phyloP scores from a whole-genome alignment of 2,888 invertebrate species.

The Folsomia manolachei region DNA sequence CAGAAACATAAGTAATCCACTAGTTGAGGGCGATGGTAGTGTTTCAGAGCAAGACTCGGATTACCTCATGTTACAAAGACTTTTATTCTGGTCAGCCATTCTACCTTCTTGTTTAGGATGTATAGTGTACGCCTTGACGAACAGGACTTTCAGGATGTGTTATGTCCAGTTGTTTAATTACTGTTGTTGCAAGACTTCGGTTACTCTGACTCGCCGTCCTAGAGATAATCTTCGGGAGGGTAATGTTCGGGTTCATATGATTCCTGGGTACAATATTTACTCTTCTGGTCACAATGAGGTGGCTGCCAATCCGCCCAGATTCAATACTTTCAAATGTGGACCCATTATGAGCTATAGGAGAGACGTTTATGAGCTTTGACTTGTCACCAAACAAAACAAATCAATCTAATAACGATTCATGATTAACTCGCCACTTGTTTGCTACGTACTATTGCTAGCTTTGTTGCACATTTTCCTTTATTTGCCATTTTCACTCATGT shows the following conservation, averaged over 20 bases:
- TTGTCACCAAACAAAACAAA: too few species aligned
- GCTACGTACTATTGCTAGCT: background rate
- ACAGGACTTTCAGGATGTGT: slow-evolving; percentile 67
- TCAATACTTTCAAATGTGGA: slow-evolving; percentile 45
- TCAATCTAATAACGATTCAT: background rate
- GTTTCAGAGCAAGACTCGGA: background rate
- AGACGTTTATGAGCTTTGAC: slow-evolving; percentile 50
- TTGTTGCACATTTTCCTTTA: background rate
- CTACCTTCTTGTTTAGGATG: slow-evolving; percentile 46
- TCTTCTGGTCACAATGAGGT: slow-evolving; percentile 48
- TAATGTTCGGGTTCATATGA: slow-evolving; percentile 68
- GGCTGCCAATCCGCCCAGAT: slow-evolving; percentile 37
- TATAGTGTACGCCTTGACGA: slow-evolving; percentile 56
- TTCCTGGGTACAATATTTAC: slow-evolving; percentile 68
- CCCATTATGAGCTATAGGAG: slow-evolving; percentile 42
- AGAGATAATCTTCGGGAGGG: slow-evolving; percentile 54
- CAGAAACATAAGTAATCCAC: too few species aligned
- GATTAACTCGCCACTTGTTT: background rate
- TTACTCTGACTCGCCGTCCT: slow-evolving; percentile 64
- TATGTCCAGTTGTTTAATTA: slow-evolving; percentile 73
- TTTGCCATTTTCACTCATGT: too few species aligned
- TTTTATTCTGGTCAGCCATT: slow-evolving; percentile 48
- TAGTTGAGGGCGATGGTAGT: background rate
- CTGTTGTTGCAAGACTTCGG: slow-evolving; percentile 72
- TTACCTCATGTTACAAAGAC: slow-evolving; percentile 33